These are phyloP conservation scores for Eurypyga helias DNA, from an alignment of 2,113 vertebrate species.

Conservation along the genomic window DNA sequence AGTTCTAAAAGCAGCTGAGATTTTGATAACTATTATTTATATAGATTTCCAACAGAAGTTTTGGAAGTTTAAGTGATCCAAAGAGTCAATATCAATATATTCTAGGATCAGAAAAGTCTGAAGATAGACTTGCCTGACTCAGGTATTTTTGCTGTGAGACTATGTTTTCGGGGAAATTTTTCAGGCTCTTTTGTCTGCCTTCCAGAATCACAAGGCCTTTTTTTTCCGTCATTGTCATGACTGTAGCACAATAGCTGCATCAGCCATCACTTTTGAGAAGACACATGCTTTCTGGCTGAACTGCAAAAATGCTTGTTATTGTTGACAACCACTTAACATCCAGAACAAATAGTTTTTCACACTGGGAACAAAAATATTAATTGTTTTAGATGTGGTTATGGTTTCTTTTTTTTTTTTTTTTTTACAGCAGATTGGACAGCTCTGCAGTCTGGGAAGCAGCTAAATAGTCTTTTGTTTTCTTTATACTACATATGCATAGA, in stretches of 20 bases:
- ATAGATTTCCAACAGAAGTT: neutral
- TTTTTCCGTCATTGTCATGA: neutral
- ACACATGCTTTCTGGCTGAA: neutral
- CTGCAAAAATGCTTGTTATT: neutral
- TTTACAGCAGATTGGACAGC: neutral
- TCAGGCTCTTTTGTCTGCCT: neutral
- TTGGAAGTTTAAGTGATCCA: neutral
- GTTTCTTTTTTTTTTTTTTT: neutral
- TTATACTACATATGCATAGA: neutral
- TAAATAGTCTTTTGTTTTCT: neutral
- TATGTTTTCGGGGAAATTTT: neutral
- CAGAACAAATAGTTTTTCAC: neutral
- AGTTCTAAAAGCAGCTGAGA: neutral
- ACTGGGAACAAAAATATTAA: slow-evolving; percentile 21
- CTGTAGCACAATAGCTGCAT: neutral
- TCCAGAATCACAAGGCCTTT: neutral
- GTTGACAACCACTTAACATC: neutral
- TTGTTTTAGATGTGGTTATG: neutral
- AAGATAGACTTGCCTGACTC: neutral
- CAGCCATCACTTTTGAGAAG: neutral
- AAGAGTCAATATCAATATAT: neutral
- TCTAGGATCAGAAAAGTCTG: neutral
- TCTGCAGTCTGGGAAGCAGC: neutral
- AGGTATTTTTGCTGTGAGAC: neutral
- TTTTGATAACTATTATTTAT: neutral